Base-by-base conservation (phyloP, 2,797 vertebrate genomes). In the Scomberomorus guttatus region DNA sequence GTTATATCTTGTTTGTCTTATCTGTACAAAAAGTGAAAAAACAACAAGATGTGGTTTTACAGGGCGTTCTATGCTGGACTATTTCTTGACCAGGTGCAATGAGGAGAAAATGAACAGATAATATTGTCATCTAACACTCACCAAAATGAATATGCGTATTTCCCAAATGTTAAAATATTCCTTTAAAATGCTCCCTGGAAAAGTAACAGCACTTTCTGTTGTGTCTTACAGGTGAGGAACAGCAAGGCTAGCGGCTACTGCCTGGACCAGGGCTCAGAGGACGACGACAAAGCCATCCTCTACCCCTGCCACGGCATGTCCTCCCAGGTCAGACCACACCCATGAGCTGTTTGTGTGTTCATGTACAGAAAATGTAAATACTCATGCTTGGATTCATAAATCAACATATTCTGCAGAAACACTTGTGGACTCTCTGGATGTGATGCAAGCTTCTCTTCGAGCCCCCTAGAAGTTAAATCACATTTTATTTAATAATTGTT, bases 291-390 rank as follows among this genome's bases (percentile, higher is more conserved):
- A 84, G 98, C 98, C 17, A 99, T 99, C 79, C 96, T 99, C 8
- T 99, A 99, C 61, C 98, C 98, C 0, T 99, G 98, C 86, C 98
- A 99, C 0, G 98, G 98, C 80, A 98, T 99, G 98, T 98, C 98
- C 61, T 99, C 98, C 15, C 98, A 99, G 97, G 98, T 99, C 83
- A 93, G 92, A 66, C 0, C 56, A 50, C 2, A 13, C 34, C 10
- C 24, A 14, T 25, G 4, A 9, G 25, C 12, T 18, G 0, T 58
- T 22, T 70, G 22, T 66, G 18, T 73, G 7, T 62, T 18, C 32
- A 27, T 25, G 10, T 57, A 44, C 10, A 32, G 15, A 14, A 54
- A 46, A 69, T 18, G 20, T 60, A 62, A 51, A 67, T 14, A 24
- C 11, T 59, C 9, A 5, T n/a, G 63, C 67, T 44, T n/a, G 39